Evolutionary conservation across 1,140 invertebrate species (phyloP).

Genomic region (Bathynomus jamesi): DNA sequence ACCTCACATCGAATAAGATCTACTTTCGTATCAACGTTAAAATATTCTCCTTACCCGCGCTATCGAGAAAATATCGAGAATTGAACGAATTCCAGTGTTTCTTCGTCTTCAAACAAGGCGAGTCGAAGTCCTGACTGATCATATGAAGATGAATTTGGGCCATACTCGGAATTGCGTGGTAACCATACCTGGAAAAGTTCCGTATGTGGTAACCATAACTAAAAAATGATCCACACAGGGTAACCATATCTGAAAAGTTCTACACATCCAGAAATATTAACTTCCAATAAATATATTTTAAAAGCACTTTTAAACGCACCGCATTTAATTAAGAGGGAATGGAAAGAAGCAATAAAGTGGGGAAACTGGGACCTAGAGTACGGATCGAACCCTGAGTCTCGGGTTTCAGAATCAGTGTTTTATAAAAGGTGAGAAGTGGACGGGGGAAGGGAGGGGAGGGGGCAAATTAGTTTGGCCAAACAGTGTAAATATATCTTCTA

Average conservation of each 20-base stretch:
- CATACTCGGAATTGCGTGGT: conserved; percentile 76
- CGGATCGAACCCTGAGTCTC: too few relatives aligned
- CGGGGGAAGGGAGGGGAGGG: too few relatives aligned
- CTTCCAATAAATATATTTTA: neutral
- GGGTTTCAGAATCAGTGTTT: too few relatives aligned
- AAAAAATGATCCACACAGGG: neutral
- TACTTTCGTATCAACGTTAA: too few relatives aligned
- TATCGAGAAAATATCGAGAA: conserved; percentile 67
- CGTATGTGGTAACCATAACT: too few relatives aligned
- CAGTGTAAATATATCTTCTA: too few relatives aligned
- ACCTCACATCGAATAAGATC: too few relatives aligned
- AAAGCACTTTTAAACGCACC: too few relatives aligned
- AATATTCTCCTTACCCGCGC: conserved; percentile 60
- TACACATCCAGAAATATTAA: neutral
- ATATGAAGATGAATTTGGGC: conserved; percentile 76
- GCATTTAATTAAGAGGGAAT: neutral
- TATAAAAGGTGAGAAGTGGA: too few relatives aligned
- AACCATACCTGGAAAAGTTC: conserved; percentile 48
- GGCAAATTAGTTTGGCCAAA: too few relatives aligned
- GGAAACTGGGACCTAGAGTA: too few relatives aligned
- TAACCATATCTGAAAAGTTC: neutral
- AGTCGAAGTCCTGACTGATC: conserved; percentile 79
- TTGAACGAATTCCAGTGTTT: conserved; percentile 88
- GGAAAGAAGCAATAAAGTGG: neutral
- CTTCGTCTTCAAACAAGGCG: conserved; percentile 69